phyloP scores from a whole-genome alignment of 2,113 vertebrate species.

The Grus americana region DNA sequence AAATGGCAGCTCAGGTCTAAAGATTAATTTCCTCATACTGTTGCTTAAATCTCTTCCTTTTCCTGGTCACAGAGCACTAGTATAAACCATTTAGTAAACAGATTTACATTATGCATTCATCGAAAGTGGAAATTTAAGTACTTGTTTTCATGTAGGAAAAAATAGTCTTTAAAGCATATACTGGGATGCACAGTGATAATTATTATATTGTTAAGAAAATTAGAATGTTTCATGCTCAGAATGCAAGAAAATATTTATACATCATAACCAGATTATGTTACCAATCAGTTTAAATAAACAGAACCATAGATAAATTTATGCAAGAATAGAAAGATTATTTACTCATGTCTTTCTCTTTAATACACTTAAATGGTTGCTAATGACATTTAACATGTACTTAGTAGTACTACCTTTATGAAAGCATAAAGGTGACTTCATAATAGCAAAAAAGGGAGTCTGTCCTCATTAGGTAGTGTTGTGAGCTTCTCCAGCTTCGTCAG shows the following conservation, averaged over 20 bases:
- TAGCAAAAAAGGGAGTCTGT: not conserved
- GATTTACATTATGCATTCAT: not conserved
- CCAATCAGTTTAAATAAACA: not conserved
- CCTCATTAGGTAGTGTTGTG: not conserved
- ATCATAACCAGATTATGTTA: not conserved
- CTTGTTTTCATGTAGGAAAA: not conserved
- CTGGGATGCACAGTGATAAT: not conserved
- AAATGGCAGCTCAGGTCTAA: conserved; percentile 7
- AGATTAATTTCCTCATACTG: conserved; percentile 42
- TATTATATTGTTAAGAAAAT: not conserved
- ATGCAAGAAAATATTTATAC: not conserved
- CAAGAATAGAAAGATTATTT: not conserved
- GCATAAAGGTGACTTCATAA: not conserved
- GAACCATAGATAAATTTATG: not conserved
- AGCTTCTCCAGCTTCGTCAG: not conserved
- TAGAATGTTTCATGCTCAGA: not conserved
- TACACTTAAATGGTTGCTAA: not conserved
- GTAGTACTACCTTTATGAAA: not conserved
- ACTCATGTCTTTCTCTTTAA: not conserved
- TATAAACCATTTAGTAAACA: not conserved
- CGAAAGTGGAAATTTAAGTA: not conserved
- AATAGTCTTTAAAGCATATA: not conserved
- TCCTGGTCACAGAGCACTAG: not conserved
- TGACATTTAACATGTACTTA: not conserved
- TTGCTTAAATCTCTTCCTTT: not conserved